Conservation (phyloP, 2,797 vertebrate species). For the Bradypus variegatus region DNA sequence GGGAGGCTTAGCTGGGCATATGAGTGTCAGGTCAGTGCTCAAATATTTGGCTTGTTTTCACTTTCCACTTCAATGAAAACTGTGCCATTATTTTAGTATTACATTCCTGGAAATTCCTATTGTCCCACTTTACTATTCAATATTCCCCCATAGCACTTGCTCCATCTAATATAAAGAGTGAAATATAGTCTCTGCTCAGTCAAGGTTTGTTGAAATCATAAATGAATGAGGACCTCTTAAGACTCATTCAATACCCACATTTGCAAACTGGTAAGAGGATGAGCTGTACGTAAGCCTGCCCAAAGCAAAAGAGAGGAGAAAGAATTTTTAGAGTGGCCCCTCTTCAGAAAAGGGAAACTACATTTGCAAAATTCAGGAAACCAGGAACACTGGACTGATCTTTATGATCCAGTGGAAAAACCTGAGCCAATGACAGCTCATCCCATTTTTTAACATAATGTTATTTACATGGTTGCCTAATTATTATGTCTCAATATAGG, state of each 20-base stretch:
- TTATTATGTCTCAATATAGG: background rate
- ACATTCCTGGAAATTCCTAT: background rate
- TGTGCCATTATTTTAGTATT: background rate
- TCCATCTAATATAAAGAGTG: background rate
- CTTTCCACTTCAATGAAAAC: background rate
- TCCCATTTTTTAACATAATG: background rate
- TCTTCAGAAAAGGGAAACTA: background rate
- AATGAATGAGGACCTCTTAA: background rate
- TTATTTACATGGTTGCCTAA: slow-evolving; percentile 32
- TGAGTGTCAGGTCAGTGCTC: background rate
- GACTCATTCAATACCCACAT: background rate
- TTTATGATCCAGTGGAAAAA: background rate
- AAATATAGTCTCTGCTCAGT: background rate
- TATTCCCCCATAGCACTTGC: background rate
- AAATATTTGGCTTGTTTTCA: background rate
- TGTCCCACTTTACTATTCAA: background rate
- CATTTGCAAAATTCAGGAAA: background rate
- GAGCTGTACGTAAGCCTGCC: background rate
- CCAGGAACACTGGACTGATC: background rate
- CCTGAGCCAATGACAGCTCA: background rate
- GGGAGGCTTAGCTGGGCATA: background rate
- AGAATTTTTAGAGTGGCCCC: background rate
- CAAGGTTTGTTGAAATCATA: background rate
- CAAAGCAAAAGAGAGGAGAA: background rate
- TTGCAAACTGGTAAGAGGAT: background rate